These are phyloP conservation scores for Aphis gossypii DNA, from an alignment of 1,140 invertebrate species.

Conservation along the genomic window DNA sequence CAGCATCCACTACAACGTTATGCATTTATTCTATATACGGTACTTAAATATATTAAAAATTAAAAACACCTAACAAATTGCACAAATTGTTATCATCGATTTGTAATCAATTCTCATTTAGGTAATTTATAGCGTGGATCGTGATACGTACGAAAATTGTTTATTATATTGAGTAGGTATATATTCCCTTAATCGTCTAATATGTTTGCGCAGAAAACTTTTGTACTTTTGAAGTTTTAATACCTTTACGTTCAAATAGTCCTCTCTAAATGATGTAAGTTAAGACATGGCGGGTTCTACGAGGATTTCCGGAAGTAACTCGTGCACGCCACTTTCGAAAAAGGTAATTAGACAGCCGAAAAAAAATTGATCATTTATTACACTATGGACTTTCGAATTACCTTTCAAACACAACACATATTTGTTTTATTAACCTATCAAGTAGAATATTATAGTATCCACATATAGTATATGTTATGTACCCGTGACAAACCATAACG, in stretches of 20 bases:
- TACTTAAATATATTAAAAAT: not conserved
- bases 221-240: not conserved
- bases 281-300: not conserved
- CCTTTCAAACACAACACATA: too few relatives aligned
- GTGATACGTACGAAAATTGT: not conserved
- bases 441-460: too few relatives aligned
- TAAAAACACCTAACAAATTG: not conserved
- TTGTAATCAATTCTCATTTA: not conserved
- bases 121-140: not conserved
- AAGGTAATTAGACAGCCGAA: not conserved
- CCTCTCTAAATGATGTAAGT: not conserved
- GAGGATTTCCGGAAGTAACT: not conserved
- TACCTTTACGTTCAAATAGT: not conserved
- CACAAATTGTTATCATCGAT: too few relatives aligned
- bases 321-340: not conserved
- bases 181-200: not conserved
- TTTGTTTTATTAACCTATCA: too few relatives aligned
- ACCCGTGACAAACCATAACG: not conserved
- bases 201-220: not conserved
- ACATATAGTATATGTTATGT: too few relatives aligned
- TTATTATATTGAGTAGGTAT: not conserved
- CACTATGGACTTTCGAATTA: not conserved
- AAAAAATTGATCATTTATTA: not conserved
- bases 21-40: too few relatives aligned
- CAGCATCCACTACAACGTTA: too few relatives aligned